phyloP scores from a whole-genome alignment of 1,140 invertebrate species.

The Drosophila azteca region DNA sequence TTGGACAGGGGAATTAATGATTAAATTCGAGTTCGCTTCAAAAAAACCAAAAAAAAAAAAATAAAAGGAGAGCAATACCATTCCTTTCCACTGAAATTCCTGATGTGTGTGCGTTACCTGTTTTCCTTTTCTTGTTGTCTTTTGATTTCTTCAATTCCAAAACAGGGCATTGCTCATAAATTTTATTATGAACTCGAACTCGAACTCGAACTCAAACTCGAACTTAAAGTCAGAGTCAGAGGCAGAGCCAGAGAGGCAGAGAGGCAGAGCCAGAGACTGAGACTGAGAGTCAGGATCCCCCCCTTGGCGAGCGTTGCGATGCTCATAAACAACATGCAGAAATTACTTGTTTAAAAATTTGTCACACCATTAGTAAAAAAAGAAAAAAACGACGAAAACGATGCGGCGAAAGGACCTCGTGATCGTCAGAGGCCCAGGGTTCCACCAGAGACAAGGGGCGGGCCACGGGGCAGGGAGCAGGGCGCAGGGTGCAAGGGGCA shows the following conservation, averaged over 20 bases:
- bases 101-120: conserved; percentile 17
- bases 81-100: conserved; percentile 35
- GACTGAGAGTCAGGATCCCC: conserved; percentile 15
- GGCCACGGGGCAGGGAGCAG: too few species aligned
- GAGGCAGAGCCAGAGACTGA: too few species aligned
- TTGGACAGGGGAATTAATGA: too few species aligned
- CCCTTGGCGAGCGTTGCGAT: conserved; percentile 71
- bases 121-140: conserved; percentile 14
- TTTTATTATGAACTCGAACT: conserved; percentile 73
- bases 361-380: conserved; percentile 79
- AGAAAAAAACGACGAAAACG: conserved; percentile 46
- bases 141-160: conserved; percentile 50
- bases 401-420: conserved; percentile 75
- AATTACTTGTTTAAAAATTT: conserved; percentile 82
- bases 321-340: conserved; percentile 82
- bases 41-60: not conserved
- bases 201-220: conserved; percentile 25
- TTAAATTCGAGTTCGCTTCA: too few species aligned
- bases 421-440: conserved; percentile 29
- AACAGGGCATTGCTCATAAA: conserved; percentile 74
- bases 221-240: conserved; percentile 13
- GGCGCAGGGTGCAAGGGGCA: too few species aligned
- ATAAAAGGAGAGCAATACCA: conserved; percentile 41
- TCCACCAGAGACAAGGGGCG: not conserved
- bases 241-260: too few species aligned